Evolutionary conservation across 2,888 invertebrate species (phyloP).

Genomic region (Drosophila buzzatii): DNA sequence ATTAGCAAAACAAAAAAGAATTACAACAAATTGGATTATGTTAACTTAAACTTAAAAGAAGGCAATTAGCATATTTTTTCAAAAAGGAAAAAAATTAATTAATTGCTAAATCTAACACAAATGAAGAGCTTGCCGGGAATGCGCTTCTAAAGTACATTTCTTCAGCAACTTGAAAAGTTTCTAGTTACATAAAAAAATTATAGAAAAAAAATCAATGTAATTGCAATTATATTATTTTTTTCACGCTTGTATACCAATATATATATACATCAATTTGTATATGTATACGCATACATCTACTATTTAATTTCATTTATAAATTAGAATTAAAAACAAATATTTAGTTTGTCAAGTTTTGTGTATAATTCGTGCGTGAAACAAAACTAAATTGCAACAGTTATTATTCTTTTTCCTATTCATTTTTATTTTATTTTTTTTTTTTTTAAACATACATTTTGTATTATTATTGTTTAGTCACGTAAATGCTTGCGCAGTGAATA

Average conservation of each 20-base stretch:
- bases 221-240: conserved; percentile 39
- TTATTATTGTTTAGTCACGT: conserved; percentile 74
- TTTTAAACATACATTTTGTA: conserved; percentile 56
- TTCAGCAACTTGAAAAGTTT: conserved; percentile 65
- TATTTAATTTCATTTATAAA: conserved; percentile 44
- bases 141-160: conserved; percentile 62
- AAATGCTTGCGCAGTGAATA: conserved; percentile 29
- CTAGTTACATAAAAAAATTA: conserved; percentile 46
- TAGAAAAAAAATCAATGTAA: conserved; percentile 60
- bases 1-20: conserved; percentile 27
- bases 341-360: conserved; percentile 64
- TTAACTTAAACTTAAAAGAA: conserved; percentile 61
- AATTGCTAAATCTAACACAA: conserved; percentile 16
- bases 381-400: conserved; percentile 50
- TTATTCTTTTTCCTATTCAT: conserved; percentile 11
- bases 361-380: conserved; percentile 73
- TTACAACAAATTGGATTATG: conserved; percentile 45
- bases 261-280: neutral
- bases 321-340: conserved; percentile 50
- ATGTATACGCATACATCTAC: conserved; percentile 13
- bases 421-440: conserved; percentile 25
- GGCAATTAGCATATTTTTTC: conserved; percentile 69
- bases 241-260: conserved; percentile 17
- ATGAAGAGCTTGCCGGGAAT: conserved; percentile 31
- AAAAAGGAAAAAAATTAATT: neutral